A percentile compares a stretch with the other conserved stretches of the same genome.
Evolutionary conservation across 2,888 invertebrate species (phyloP).

Genomic region (Melieria omissa): DNA sequence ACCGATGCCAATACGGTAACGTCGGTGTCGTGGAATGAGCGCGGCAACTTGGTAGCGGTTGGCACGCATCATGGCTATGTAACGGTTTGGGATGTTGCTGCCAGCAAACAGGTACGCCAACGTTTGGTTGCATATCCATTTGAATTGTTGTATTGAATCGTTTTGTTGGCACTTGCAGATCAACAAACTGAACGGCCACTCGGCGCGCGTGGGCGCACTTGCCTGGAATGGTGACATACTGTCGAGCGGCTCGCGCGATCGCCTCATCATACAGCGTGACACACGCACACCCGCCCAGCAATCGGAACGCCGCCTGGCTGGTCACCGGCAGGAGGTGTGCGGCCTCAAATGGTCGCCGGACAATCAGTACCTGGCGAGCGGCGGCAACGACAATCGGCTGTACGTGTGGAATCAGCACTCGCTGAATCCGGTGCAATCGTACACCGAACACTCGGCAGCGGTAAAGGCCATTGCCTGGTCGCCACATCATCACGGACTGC

Average conservation of each 20-base stretch:
- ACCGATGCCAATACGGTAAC: constrained; percentile 95
- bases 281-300: constrained; percentile 85
- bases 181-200: constrained; percentile 90
- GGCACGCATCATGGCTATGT: constrained; percentile 98
- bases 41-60: constrained; percentile 96
- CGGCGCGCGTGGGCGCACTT: constrained; percentile 90
- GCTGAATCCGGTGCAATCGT: constrained; percentile 90
- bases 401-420: constrained; percentile 82
- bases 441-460: constrained; percentile 94
- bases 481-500: constrained; percentile 95
- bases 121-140: not conserved
- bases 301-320: constrained; percentile 83
- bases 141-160: not conserved
- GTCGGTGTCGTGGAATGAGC: constrained; percentile 98
- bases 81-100: constrained; percentile 98
- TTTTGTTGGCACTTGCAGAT: constrained; percentile 70
- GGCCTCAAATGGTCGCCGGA: constrained; percentile 99
- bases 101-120: constrained; percentile 79
- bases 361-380: constrained; percentile 95
- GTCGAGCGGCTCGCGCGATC: constrained; percentile 94
- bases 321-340: constrained; percentile 96
- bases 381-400: constrained; percentile 86
- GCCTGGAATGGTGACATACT: constrained; percentile 98
- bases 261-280: constrained; percentile 93
- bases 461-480: constrained; percentile 99